Conservation (phyloP, 2,797 vertebrate genomes). For the Leptatherina wallacei region DNA sequence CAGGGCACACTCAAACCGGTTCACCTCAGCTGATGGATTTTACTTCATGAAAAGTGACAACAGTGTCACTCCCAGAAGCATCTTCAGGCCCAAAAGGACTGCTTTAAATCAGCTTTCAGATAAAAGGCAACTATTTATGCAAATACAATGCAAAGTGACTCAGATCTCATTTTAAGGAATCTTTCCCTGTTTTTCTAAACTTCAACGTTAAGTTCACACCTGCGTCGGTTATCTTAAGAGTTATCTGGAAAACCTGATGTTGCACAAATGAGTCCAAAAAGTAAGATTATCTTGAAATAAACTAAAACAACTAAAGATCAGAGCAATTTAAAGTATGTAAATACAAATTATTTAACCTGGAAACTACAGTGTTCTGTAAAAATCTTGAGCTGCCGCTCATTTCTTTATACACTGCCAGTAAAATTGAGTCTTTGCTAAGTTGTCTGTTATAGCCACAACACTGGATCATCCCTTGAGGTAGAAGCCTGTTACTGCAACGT, state of each 20-base stretch:
- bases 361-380: no score
- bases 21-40: slow-evolving; percentile 39
- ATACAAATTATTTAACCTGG: no score
- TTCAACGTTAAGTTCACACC: not conserved
- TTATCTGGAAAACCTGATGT: not conserved
- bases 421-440: no score
- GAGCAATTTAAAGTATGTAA: no score
- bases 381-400: no score
- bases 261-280: not conserved
- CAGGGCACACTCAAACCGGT: slow-evolving; percentile 42
- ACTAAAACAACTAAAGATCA: no score
- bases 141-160: not conserved
- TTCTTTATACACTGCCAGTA: no score
- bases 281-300: no score
- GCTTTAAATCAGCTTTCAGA: not conserved
- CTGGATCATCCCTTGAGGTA: no score
- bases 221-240: not conserved
- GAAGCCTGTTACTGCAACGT: no score
- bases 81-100: not conserved
- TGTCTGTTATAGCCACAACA: no score
- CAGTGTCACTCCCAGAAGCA: not conserved
- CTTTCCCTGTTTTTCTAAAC: not conserved
- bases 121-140: not conserved
- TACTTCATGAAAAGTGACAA: slow-evolving; percentile 10
- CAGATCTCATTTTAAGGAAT: not conserved